These are phyloP conservation scores for Drosophila athabasca DNA, from an alignment of 1,140 invertebrate species.

Conservation along the genomic window DNA sequence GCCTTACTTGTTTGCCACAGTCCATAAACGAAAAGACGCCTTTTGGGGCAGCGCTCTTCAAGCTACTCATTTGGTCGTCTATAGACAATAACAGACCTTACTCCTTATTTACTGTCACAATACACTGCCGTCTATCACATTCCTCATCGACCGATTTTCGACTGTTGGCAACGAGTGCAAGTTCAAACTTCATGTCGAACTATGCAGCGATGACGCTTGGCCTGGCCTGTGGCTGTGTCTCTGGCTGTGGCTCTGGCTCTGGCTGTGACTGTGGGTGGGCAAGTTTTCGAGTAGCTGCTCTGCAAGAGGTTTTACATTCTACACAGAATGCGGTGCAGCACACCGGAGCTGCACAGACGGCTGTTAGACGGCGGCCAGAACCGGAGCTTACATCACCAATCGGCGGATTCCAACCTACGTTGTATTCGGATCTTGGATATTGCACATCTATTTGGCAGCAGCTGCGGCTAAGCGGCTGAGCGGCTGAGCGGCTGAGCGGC, in stretches of 20 bases:
- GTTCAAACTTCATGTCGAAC: conserved; percentile 31
- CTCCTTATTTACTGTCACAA: conserved; percentile 5
- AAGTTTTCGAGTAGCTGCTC: conserved; percentile 40
- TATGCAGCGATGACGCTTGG: conserved; percentile 33
- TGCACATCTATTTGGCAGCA: conserved; percentile 72
- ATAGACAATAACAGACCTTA: conserved; percentile 17
- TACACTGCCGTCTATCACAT: conserved; percentile 28
- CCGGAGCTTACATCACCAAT: conserved; percentile 52
- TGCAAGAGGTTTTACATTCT: conserved; percentile 46
- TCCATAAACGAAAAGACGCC: conserved; percentile 34
- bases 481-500: conserved; percentile 9
- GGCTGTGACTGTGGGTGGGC: conserved; percentile 47
- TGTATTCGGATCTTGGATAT: conserved; percentile 33
- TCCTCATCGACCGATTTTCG: conserved; percentile 18
- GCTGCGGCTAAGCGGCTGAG: conserved; percentile 32
- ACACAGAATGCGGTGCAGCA: conserved; percentile 8
- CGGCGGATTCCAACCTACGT: conserved; percentile 42
- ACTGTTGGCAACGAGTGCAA: conserved; percentile 43
- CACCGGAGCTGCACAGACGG: conserved; percentile 15
- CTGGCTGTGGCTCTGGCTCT: conserved; percentile 12
- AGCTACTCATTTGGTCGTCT: conserved; percentile 31
- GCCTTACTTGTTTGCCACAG: conserved; percentile 9
- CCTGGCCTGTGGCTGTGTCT: conserved; percentile 5
- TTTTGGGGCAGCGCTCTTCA: conserved; percentile 40
- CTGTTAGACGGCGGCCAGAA: conserved; percentile 41